Evolutionary conservation across 2,113 vertebrate species (phyloP).

Genomic region (Anhinga rufa): DNA sequence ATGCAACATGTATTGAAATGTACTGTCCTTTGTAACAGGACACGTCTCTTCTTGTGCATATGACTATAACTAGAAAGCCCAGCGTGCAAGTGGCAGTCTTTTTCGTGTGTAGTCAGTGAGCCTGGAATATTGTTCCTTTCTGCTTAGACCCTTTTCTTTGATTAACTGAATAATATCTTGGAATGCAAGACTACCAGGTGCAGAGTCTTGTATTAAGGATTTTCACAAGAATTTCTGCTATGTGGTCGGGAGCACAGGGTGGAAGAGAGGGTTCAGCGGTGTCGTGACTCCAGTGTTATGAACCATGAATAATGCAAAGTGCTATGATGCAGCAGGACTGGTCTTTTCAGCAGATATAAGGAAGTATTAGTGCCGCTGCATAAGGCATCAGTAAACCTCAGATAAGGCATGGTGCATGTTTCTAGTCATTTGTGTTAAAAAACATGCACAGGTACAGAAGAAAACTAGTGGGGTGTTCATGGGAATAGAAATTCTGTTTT

Average conservation of each 20-base stretch:
- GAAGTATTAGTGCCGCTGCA: neutral
- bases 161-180: neutral
- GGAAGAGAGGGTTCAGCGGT: neutral
- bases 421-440: neutral
- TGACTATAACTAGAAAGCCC: neutral
- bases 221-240: neutral
- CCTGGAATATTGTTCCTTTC: neutral
- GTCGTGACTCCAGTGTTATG: neutral
- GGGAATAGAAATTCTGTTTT: neutral
- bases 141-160: neutral
- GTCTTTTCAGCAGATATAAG: neutral
- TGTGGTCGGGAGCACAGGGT: neutral
- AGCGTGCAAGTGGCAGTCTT: neutral
- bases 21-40: neutral
- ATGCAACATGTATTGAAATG: neutral
- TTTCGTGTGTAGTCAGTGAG: neutral
- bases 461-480: neutral
- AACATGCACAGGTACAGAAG: neutral
- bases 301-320: neutral
- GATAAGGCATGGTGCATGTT: neutral
- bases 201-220: neutral
- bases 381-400: neutral
- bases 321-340: neutral
- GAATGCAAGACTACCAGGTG: neutral
- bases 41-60: neutral